A percentile compares a stretch with the other conserved stretches of the same genome.
phyloP scores from a whole-genome alignment of 2,888 invertebrate genomes.

The Orthosia cruda region DNA sequence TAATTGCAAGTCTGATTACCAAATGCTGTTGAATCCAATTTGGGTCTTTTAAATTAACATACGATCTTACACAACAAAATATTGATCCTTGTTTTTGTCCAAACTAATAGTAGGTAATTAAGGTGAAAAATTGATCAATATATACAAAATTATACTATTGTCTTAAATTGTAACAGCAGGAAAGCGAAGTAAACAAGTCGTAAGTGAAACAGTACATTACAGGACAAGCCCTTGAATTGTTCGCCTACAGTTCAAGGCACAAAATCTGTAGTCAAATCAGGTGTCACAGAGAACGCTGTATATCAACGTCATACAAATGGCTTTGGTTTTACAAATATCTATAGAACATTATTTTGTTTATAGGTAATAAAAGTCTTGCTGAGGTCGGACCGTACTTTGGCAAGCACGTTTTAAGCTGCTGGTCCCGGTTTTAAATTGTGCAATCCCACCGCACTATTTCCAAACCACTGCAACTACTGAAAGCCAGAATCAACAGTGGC shows the following conservation, averaged over 20 bases:
- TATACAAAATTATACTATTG: neutral
- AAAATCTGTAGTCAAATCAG: constrained; percentile 41
- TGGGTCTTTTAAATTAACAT: neutral
- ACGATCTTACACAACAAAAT: neutral
- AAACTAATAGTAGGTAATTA: no score
- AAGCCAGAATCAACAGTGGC: no score
- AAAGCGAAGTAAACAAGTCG: constrained; percentile 18
- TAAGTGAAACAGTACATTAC: constrained; percentile 23
- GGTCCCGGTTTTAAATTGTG: no score
- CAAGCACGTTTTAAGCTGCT: no score
- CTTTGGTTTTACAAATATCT: constrained; percentile 7
- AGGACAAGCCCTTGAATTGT: constrained; percentile 52
- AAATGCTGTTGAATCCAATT: neutral
- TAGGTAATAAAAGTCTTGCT: no score
- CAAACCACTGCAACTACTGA: no score
- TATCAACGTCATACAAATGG: constrained; percentile 27
- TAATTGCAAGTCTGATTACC: neutral
- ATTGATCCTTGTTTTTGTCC: neutral
- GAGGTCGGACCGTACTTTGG: no score
- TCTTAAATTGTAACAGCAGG: constrained; percentile 20
- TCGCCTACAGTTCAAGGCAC: constrained; percentile 43
- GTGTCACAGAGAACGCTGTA: constrained; percentile 19
- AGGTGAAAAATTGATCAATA: neutral
- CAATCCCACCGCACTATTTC: no score
- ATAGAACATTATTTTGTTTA: neutral